Conservation (phyloP, 2,113 vertebrate genomes). For the Melanotaenia duboulayi region DNA sequence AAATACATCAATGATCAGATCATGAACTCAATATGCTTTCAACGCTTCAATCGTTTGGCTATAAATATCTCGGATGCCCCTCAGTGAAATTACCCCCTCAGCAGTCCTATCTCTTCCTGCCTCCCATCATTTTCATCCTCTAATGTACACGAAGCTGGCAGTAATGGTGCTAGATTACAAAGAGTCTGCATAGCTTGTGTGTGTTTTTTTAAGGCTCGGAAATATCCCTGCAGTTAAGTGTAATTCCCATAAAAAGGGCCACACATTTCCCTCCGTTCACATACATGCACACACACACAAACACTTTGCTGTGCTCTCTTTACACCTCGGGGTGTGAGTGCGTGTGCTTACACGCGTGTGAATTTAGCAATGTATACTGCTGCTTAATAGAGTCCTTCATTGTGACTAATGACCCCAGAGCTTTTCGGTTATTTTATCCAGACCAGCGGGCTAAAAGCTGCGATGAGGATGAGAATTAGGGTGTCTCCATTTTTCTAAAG, state of each 20-base stretch:
- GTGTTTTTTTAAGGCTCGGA: conserved; percentile 64
- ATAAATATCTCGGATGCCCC: conserved; percentile 75
- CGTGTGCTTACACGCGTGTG: conserved; percentile 37
- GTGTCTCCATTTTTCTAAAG: conserved; percentile 40
- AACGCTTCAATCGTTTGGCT: conserved; percentile 61
- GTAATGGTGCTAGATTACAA: conserved; percentile 81
- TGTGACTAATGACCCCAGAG: conserved; percentile 80
- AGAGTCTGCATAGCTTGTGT: conserved; percentile 49
- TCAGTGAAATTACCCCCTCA: conserved; percentile 69
- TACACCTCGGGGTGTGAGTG: conserved; percentile 52
- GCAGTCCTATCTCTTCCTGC: conserved; percentile 53
- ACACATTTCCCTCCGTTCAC: conserved; percentile 57
- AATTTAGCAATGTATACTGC: conserved; percentile 51
- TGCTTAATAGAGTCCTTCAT: conserved; percentile 75
- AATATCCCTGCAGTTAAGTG: conserved; percentile 76
- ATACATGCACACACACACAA: conserved; percentile 4
- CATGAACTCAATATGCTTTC: conserved; percentile 61
- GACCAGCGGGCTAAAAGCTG: conserved; percentile 77
- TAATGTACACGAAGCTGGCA: conserved; percentile 79
- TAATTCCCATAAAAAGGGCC: conserved; percentile 72
- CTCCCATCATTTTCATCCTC: conserved; percentile 70
- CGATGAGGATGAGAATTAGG: conserved; percentile 54
- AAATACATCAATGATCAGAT: conserved; percentile 58
- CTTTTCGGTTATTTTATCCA: conserved; percentile 72
- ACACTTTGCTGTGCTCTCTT: conserved; percentile 13